phyloP scores from a whole-genome alignment of 2,797 vertebrate genomes.

The Gastrophryne carolinensis region DNA sequence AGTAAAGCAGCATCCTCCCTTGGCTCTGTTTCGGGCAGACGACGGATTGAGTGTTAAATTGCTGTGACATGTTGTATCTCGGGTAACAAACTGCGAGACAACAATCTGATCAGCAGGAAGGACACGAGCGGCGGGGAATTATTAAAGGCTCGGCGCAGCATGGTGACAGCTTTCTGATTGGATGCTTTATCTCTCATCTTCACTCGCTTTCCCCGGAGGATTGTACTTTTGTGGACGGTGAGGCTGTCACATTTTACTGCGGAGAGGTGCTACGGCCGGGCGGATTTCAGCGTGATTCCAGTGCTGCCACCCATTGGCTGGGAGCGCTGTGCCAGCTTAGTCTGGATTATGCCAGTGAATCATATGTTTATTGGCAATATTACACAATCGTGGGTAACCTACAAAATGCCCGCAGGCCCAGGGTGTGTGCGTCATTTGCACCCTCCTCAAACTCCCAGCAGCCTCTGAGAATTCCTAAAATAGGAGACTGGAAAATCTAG shows the following conservation, averaged over 20 bases:
- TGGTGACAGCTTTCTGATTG: constrained; percentile 35
- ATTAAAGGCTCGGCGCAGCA: neutral
- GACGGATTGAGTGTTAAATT: constrained; percentile 32
- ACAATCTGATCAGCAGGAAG: constrained; percentile 16
- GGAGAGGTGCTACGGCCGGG: neutral
- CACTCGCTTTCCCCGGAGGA: neutral
- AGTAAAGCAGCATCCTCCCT: neutral
- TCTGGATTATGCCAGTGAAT: neutral
- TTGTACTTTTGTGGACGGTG: neutral
- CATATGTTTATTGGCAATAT: neutral
- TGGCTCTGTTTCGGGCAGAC: constrained; percentile 5
- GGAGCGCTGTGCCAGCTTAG: too few relatives aligned
- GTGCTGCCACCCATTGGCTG: too few relatives aligned
- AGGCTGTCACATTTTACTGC: neutral
- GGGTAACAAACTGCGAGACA: constrained; percentile 31
- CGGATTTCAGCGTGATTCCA: too few relatives aligned
- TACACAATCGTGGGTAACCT: neutral
- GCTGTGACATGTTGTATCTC: constrained; percentile 25
- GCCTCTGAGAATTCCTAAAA: neutral
- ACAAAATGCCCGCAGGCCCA: neutral
- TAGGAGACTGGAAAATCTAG: too few relatives aligned
- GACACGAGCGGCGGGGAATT: constrained; percentile 12
- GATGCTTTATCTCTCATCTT: constrained; percentile 29
- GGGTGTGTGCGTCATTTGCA: neutral
- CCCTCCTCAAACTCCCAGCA: neutral